Evolutionary conservation across 1,140 invertebrate genomes (phyloP).

Genomic region (Amyelois transitella): DNA sequence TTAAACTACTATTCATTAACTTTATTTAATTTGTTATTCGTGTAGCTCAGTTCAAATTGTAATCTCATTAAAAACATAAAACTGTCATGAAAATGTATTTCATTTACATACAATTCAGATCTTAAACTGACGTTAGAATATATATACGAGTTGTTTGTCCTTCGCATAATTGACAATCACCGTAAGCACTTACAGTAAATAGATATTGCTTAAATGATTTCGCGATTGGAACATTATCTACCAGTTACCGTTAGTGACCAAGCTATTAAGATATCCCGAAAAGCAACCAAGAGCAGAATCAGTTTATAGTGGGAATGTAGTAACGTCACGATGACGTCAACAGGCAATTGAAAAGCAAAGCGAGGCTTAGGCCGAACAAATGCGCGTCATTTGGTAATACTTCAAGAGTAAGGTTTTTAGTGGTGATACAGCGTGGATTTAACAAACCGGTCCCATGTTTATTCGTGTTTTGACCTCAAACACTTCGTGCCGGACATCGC

Average conservation of each 20-base stretch:
- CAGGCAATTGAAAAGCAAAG: neutral
- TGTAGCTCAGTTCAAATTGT: neutral
- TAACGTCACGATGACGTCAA: neutral
- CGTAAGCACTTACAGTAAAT: neutral
- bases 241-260: neutral
- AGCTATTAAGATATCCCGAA: neutral
- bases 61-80: too few relatives aligned
- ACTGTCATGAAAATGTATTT: neutral
- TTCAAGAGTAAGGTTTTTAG: neutral
- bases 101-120: neutral
- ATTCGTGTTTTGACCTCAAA: slow-evolving; percentile 36
- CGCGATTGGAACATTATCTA: neutral
- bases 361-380: neutral
- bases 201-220: neutral
- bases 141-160: neutral
- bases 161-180: neutral
- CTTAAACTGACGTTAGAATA: neutral
- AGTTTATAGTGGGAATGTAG: neutral
- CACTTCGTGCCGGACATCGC: slow-evolving; percentile 39
- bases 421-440: slow-evolving; percentile 15
- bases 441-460: slow-evolving; percentile 34
- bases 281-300: too few relatives aligned
- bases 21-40: too few relatives aligned
- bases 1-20: neutral
- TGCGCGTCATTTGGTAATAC: neutral